Evolutionary conservation across 2,888 invertebrate species (phyloP).

Genomic region (Meta bourneti): DNA sequence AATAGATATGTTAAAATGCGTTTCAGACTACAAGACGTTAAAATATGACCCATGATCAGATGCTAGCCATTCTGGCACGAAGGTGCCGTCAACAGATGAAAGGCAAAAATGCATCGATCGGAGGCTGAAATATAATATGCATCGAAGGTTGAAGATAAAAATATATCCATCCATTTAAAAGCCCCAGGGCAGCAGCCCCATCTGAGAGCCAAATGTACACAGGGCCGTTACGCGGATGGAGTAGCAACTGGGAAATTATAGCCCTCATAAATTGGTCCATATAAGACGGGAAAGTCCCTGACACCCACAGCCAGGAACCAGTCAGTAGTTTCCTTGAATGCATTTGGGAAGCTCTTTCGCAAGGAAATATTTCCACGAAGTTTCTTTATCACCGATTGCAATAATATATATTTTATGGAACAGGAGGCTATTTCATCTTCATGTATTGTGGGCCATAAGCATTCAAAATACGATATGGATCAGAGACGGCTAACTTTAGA

Average conservation of each 20-base stretch:
- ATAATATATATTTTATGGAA: conserved; percentile 4
- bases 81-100: background rate
- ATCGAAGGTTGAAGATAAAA: conserved; percentile 4
- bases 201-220: conserved; percentile 10
- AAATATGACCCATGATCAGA: too few relatives aligned
- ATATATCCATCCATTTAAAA: conserved; percentile 45
- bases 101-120: background rate
- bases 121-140: background rate
- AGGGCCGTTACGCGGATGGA: background rate
- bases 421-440: background rate
- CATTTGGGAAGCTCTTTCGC: background rate
- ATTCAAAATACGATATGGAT: background rate
- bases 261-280: conserved; percentile 48
- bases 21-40: too few relatives aligned
- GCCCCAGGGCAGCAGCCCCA: conserved; percentile 9
- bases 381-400: background rate
- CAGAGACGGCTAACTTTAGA: background rate
- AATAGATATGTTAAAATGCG: too few relatives aligned
- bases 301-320: conserved; percentile 2
- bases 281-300: conserved; percentile 15
- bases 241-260: conserved; percentile 44
- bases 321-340: background rate
- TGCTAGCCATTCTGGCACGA: too few relatives aligned
- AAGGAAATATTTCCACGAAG: background rate
- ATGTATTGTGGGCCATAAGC: background rate